Evolutionary conservation across 1,140 invertebrate genomes (phyloP).

Genomic region (Choristoneura fumiferana): DNA sequence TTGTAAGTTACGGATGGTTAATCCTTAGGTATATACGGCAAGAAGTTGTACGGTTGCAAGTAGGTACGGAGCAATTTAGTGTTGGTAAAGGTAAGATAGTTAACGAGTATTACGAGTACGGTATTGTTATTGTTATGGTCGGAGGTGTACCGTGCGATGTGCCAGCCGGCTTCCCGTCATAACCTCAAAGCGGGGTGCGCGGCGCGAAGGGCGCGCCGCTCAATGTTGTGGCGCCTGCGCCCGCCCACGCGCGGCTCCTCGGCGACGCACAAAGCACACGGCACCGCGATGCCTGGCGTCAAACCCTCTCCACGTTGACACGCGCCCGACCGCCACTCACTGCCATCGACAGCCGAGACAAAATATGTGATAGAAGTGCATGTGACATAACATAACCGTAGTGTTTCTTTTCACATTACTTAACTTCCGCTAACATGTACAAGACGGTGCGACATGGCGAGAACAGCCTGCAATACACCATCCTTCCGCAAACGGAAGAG

Average conservation of each 20-base stretch:
- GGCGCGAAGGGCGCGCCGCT: constrained; percentile 61
- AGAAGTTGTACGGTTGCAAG: too few species aligned
- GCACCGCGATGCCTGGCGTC: constrained; percentile 45
- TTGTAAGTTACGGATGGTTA: neutral
- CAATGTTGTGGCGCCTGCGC: constrained; percentile 74
- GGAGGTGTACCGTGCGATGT: constrained; percentile 24
- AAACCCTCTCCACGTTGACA: constrained; percentile 47
- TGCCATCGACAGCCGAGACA: constrained; percentile 31
- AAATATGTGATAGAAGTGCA: constrained; percentile 56
- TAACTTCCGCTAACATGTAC: constrained; percentile 80
- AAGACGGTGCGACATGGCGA: constrained; percentile 87
- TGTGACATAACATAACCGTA: constrained; percentile 41
- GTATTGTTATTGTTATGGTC: constrained; percentile 48
- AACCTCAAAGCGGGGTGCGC: constrained; percentile 65
- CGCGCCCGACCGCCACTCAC: constrained; percentile 35
- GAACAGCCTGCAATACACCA: constrained; percentile 85
- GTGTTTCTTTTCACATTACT: constrained; percentile 54
- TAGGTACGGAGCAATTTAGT: too few species aligned
- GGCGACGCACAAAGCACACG: constrained; percentile 57
- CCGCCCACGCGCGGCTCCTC: constrained; percentile 5
- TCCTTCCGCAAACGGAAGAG: constrained; percentile 85
- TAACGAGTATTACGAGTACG: constrained; percentile 28
- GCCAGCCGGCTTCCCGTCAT: constrained; percentile 60
- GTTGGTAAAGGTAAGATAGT: constrained; percentile 17
- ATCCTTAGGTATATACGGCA: too few species aligned